Evolutionary conservation across 2,113 vertebrate species (phyloP).

Genomic region (Furnarius figulus): DNA sequence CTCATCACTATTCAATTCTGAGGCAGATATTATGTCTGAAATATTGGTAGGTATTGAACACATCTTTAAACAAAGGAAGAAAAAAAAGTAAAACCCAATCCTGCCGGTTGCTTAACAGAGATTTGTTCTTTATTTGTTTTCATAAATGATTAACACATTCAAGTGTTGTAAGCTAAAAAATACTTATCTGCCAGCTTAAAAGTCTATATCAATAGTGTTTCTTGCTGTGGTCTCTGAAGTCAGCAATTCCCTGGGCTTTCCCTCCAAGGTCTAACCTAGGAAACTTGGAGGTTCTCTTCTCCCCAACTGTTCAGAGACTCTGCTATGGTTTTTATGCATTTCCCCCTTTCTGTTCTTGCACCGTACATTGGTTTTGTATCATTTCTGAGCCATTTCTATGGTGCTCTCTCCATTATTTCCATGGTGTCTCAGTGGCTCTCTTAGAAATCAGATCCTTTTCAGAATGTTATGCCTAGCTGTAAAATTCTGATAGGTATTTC

Average conservation of each 20-base stretch:
- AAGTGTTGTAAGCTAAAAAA: neutral
- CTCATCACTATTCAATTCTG: neutral
- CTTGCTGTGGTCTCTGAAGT: neutral
- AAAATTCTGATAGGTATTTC: neutral
- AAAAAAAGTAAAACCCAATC: rapidly evolving
- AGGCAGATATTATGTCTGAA: neutral
- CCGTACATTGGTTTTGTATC: rapidly evolving
- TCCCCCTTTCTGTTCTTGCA: neutral
- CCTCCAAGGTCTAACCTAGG: neutral
- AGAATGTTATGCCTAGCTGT: neutral
- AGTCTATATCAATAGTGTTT: rapidly evolving
- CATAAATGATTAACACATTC: neutral
- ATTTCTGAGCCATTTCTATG: neutral
- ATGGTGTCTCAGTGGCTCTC: neutral
- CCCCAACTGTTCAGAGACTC: neutral
- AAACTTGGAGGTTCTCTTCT: neutral
- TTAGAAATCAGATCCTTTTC: neutral
- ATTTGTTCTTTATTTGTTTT: neutral
- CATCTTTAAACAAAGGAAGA: neutral
- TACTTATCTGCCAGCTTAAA: neutral
- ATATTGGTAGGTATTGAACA: neutral
- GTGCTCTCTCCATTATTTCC: neutral
- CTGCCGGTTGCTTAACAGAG: neutral
- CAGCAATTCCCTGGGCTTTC: neutral
- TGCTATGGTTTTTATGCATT: neutral